Base-by-base conservation (phyloP, 2,113 vertebrate genomes). In the Solea senegalensis region DNA sequence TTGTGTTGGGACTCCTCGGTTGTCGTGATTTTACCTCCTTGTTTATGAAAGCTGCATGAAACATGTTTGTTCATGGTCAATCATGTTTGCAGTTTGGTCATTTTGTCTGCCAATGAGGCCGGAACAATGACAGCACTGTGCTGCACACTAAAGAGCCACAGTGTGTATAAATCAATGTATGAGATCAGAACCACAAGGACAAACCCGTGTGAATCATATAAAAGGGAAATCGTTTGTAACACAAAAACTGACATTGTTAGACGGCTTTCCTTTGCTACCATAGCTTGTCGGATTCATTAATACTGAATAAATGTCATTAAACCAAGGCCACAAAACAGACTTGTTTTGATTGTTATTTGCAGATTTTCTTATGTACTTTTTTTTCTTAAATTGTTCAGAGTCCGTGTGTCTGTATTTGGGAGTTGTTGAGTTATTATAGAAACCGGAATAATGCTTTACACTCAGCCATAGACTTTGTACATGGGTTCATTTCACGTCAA, bases 151-250 rank as follows among this genome's bases (percentile, higher is more conserved):
- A 44, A 45, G 59, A 50, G 56, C 50, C 11, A 27, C 7, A 10
- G 39, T 60, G 28, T 2, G 21, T 4, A 3, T 5, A 28, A 61
- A 68, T 62, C 26, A 46, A 46, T 43, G 58, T 6, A 5, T 34
- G 57, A 71, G 63, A 69, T 72, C 61, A 49, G 50, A 73, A 65
- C 43, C 71, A 49, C 77, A 65, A 65, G 63, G 61, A 67, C 65
- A 12, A 53, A 45, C 64, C 34, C 65, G 63, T 43, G 65, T 71
- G 74, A 78, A 61, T 52, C 56, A 13, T 4, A 50, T 72, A 7
- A 39, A 53, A 68, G 55, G 39, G 50, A 57, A 48, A 54, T 3
- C 28, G 11, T 26, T 26, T 28, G 49, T 53, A 13, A 51, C 44
- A 67, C 21, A 40, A 11, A 72, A 26, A 16, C 14, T 41, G 28